Percentiles rank a stretch among this genome's conserved stretches.
These are phyloP conservation scores for Xenops minutus DNA, from an alignment of 2,797 vertebrate genomes.

Conservation along the genomic window DNA sequence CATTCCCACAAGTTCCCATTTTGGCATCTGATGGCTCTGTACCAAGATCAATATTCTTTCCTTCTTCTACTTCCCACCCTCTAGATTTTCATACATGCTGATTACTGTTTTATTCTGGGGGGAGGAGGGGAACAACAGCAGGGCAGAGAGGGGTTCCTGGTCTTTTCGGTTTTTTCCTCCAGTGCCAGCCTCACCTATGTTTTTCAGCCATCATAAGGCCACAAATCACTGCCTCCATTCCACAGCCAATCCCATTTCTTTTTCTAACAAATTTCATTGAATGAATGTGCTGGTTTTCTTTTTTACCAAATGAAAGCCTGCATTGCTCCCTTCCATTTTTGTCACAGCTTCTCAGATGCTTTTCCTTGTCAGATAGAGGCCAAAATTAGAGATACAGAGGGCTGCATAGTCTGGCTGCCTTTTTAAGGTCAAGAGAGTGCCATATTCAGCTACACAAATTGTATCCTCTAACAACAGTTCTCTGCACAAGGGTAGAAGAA, in stretches of 20 bases:
- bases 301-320: not conserved
- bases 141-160: not conserved
- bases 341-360: not conserved
- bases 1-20: not conserved
- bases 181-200: not conserved
- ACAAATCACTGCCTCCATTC: constrained; percentile 20
- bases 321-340: not conserved
- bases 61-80: not conserved
- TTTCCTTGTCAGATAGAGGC: not conserved
- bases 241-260: not conserved
- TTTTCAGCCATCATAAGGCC: not conserved
- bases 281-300: not conserved
- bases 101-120: not conserved
- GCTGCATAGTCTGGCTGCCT: not conserved
- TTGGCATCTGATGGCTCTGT: not conserved
- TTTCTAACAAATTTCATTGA: not conserved
- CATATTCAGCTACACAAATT: not conserved
- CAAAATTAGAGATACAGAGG: not conserved
- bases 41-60: not conserved
- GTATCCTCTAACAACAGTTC: not conserved
- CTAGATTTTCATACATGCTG: not conserved
- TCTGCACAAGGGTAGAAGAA: not conserved
- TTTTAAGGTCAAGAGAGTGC: not conserved
- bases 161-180: not conserved
- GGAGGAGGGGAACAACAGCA: not conserved